Conservation (phyloP, 2,113 vertebrate species). For the Lates calcarifer region DNA sequence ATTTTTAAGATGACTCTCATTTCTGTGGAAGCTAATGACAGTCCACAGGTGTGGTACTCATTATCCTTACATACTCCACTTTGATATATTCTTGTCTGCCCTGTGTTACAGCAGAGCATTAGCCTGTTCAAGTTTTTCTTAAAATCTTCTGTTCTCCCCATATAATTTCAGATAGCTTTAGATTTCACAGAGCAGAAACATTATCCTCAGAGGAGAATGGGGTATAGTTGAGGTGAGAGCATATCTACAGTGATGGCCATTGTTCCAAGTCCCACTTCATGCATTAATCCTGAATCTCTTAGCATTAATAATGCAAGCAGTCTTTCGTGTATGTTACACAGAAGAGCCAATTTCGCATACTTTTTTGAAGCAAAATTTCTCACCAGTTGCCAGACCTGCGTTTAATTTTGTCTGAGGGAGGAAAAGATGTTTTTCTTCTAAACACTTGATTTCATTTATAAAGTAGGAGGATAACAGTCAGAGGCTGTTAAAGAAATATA, state of each 20-base stretch:
- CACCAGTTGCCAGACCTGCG: not conserved
- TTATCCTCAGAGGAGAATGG: not conserved
- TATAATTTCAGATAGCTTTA: conserved; percentile 4
- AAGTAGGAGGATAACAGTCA: not conserved
- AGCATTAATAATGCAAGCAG: conserved; percentile 32
- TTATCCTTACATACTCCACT: conserved; percentile 57
- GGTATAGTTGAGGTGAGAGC: conserved; percentile 10
- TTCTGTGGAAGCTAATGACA: conserved; percentile 72
- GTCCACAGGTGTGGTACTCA: conserved; percentile 65
- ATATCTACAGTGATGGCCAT: not conserved
- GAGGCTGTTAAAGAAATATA: not conserved
- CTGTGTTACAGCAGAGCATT: conserved; percentile 12
- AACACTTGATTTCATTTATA: conserved; percentile 9
- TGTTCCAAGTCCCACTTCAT: conserved; percentile 13
- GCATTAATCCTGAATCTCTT: conserved; percentile 30
- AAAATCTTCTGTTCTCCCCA: not conserved
- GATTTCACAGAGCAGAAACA: conserved; percentile 23
- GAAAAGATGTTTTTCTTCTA: not conserved
- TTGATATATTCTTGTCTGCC: conserved; percentile 58
- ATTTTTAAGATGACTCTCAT: conserved; percentile 78
- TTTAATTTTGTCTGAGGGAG: not conserved
- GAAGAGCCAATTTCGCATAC: not conserved
- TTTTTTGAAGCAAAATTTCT: not conserved
- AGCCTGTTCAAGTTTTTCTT: conserved; percentile 11
- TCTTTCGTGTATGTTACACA: not conserved